Evolutionary conservation across 2,888 invertebrate species (phyloP).

Genomic region (Carpatolechia fugitivella): DNA sequence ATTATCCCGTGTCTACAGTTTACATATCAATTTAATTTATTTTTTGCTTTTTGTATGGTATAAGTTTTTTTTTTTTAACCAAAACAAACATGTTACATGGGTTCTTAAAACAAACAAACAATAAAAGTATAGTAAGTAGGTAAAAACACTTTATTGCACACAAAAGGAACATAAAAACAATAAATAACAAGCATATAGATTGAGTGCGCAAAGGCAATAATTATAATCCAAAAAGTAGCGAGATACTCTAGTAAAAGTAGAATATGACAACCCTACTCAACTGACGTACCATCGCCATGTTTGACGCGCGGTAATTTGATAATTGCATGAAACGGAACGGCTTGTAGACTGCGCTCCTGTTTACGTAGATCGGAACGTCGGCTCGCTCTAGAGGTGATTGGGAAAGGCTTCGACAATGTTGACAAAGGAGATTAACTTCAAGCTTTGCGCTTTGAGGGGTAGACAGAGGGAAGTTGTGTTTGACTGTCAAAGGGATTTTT

Average conservation of each 20-base stretch:
- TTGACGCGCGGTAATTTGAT: conserved; percentile 56
- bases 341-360: conserved; percentile 28
- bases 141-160: no score
- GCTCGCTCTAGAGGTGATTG: conserved; percentile 14
- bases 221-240: no score
- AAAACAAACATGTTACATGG: no score
- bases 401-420: not conserved
- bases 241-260: not conserved
- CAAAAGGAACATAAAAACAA: no score
- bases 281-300: conserved; percentile 32
- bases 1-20: no score
- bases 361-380: conserved; percentile 20
- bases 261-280: not conserved
- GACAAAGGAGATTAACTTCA: not conserved
- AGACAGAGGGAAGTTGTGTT: no score
- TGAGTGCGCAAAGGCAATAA: no score
- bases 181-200: no score
- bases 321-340: conserved; percentile 52
- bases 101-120: no score
- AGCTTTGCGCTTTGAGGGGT: not conserved
- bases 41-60: not conserved
- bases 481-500: no score
- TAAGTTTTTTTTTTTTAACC: no score
- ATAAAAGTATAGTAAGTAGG: no score
- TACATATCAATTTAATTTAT: not conserved